Evolutionary conservation across 2,113 vertebrate species (phyloP), one percentile per base, ranked within the genome.

Genomic region (Petromus typicus): DNA sequence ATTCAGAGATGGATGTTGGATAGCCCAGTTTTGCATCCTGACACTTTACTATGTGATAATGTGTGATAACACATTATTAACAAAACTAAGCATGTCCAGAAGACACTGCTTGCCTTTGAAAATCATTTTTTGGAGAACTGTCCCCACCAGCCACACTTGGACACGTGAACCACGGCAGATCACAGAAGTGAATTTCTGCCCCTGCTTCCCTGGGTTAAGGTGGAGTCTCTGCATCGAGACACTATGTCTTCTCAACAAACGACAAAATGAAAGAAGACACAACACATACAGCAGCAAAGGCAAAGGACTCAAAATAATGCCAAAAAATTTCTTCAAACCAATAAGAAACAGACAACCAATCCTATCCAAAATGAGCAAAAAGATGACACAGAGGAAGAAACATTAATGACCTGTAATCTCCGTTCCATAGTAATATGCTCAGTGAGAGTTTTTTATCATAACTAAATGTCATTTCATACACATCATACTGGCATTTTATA

Each of bases 391-490:
- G 20, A 83, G 51, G 80, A 81, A 90, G n/a, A 81, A 91, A 66
- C 0, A 59, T 56, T 7, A 22, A 67, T 45, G 40, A 45, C 32
- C n/a, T 34, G 27, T 67, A 76, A 22, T n/a, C 48, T 94, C 25
- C 78, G 69, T n/a, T 85, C 59, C 25, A 85, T 6, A 84, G 63
- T 56, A 79, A 93, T 43, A 22, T 63, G 51, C 7, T 76, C 95
- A 89, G 89, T 75, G 34, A 76, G 83, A 64, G 59, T 59, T 96
- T 71, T 71, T 73, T n/a, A 79, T 45, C 30, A 91, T 12, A 95
- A 48, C 57, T 81, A 17, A 73, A 43, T 82, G 73, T 66, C 5
- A 61, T 69, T 91, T 89, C 25, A 85, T 3, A 73, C 18, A 7
- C 71, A 93, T 22, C 9, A 54, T 25, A 80, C 37, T 69, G 61